Conservation (phyloP, 2,888 invertebrate genomes). For the Euplagia quadripunctaria region DNA sequence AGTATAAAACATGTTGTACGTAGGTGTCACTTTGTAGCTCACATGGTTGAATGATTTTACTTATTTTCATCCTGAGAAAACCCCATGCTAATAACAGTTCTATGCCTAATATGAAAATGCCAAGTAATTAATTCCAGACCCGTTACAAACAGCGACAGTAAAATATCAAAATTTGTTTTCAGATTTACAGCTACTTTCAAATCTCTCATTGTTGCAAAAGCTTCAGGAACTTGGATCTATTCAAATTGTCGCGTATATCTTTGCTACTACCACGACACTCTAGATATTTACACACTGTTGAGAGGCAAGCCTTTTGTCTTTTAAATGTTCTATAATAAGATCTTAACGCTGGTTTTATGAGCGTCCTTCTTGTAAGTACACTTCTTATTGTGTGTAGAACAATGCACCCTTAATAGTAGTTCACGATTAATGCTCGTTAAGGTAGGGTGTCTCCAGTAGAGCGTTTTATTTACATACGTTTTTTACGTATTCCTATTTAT, state of each 20-base stretch:
- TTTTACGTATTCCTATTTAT: slow-evolving; percentile 24
- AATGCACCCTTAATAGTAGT: slow-evolving; percentile 56
- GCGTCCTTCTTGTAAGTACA: slow-evolving; percentile 46
- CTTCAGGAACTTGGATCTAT: slow-evolving; percentile 23
- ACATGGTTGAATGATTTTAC: not conserved
- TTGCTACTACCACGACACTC: slow-evolving; percentile 16
- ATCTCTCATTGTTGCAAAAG: slow-evolving; percentile 8
- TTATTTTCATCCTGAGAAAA: not conserved
- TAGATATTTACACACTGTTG: slow-evolving; percentile 31
- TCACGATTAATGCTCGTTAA: slow-evolving; percentile 44
- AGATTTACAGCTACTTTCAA: slow-evolving; percentile 6
- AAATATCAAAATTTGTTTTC: not conserved
- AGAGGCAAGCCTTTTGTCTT: slow-evolving; percentile 45
- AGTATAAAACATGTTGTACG: too few relatives aligned
- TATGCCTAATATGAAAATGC: not conserved
- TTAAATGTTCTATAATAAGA: slow-evolving; percentile 48
- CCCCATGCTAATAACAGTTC: not conserved
- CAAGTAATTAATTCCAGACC: not conserved
- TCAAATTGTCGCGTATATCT: slow-evolving; percentile 41
- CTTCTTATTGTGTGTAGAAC: slow-evolving; percentile 52
- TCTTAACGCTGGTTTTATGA: slow-evolving; percentile 52
- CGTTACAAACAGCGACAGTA: not conserved
- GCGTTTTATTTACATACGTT: slow-evolving; percentile 10
- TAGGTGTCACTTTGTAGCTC: too few relatives aligned
- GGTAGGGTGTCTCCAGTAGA: slow-evolving; percentile 21